Evolutionary conservation across 2,113 vertebrate species (phyloP).

Genomic region (Eolophus roseicapilla): DNA sequence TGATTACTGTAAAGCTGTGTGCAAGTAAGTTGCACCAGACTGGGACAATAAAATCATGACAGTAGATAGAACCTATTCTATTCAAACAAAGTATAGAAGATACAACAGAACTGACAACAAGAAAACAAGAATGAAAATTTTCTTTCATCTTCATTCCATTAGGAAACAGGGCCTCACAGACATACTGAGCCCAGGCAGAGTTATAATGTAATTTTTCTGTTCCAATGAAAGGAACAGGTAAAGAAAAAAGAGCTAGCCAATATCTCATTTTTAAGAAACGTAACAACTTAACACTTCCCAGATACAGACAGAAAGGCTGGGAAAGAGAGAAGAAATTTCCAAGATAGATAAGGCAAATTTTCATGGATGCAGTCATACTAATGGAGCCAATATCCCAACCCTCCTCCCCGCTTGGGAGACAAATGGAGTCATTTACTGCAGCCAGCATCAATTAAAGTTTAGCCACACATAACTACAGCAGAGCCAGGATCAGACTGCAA

Average conservation of each 20-base stretch:
- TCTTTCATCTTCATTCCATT: neutral
- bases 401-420: neutral
- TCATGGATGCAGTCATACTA: neutral
- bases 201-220: neutral
- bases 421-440: neutral
- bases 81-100: neutral
- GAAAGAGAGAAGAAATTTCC: neutral
- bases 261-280: neutral
- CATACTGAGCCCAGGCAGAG: neutral
- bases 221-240: neutral
- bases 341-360: neutral
- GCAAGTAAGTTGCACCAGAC: neutral
- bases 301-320: neutral
- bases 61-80: neutral
- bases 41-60: neutral
- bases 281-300: neutral
- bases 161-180: neutral
- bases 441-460: neutral
- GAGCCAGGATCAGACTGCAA: neutral
- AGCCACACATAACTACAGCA: neutral
- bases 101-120: neutral
- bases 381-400: neutral
- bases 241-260: neutral
- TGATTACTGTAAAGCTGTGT: neutral
- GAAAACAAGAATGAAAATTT: neutral